phyloP scores from a whole-genome alignment of 2,888 invertebrate species.

The Leptopilina drosophilae region DNA sequence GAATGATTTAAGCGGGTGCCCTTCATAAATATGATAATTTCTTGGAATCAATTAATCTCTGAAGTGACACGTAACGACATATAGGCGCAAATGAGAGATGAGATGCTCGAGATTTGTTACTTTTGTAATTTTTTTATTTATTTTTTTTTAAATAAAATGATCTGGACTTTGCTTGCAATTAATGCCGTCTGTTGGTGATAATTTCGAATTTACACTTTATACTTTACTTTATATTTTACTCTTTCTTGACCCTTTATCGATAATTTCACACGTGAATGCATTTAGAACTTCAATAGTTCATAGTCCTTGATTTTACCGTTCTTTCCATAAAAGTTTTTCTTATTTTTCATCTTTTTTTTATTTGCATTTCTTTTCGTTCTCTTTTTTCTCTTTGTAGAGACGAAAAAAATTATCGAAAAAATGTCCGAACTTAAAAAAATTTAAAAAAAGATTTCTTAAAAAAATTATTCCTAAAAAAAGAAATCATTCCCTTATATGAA shows the following conservation, averaged over 20 bases:
- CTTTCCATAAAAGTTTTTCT: background rate
- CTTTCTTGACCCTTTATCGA: slow-evolving; percentile 12
- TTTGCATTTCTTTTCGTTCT: too few species aligned
- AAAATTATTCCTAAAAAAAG: too few species aligned
- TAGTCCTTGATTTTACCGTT: slow-evolving; percentile 21
- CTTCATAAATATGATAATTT: slow-evolving; percentile 11
- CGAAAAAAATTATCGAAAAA: too few species aligned
- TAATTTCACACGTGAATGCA: slow-evolving; percentile 29
- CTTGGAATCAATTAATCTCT: slow-evolving; percentile 5
- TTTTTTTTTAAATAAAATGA: background rate
- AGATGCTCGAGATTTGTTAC: slow-evolving; percentile 27
- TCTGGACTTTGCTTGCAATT: slow-evolving; percentile 65
- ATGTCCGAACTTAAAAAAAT: too few species aligned
- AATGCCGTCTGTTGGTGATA: slow-evolving; percentile 64
- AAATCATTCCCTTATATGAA: too few species aligned
- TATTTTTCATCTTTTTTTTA: too few species aligned
- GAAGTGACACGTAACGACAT: background rate
- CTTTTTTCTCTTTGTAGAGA: too few species aligned
- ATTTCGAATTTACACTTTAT: slow-evolving; percentile 36
- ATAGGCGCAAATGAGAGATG: background rate
- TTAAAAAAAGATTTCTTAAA: too few species aligned
- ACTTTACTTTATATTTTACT: too few species aligned
- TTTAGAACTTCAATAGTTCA: slow-evolving; percentile 24
- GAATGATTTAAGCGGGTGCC: slow-evolving; percentile 1
- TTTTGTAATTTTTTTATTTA: background rate